Evolutionary conservation across 64 coral and sea anemone species (phyloP), one percentile per base, ranked within the genome.

Genomic region (Porites lutea): DNA sequence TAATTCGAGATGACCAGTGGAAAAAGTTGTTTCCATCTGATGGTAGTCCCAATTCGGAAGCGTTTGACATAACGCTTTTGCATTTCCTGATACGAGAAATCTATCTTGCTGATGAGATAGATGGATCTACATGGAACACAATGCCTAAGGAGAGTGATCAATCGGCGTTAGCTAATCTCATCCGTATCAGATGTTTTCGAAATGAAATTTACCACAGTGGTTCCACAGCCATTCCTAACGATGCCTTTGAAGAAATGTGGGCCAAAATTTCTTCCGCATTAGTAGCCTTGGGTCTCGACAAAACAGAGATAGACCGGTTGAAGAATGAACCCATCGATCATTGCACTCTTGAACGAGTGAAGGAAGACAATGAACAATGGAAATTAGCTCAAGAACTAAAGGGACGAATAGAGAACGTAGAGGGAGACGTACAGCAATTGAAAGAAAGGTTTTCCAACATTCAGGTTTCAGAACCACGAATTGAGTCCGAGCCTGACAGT

Each of bases 21-120:
- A n/a, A 80, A 6, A 14, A 13, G 58, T 23, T 90, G 75, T 90
- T 49, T 66, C 88, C 75, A 19, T 16, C 5, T 13, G 51, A 73
- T 4, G 88, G 23, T 37, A 37, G 27, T 37, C 27, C 27, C 27
- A 37, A 0, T 0, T 37, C 27, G 27, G 49, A n/a, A 9, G 8
- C 75, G 43, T 90, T 80, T 80, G 88, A 90, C 58, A 90, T 90
- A 46, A 80, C 88, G 5, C 65, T 90, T 72, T 47, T 90, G 77
- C 67, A 79, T 60, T 15, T 90, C 1, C 54, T 90, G 77, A 11
- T 91, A 72, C 61, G 79, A 71, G 81, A 74, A 4, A 76, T 91
- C 7, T 10, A 59, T 37, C 51, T 0, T n/a, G n/a, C n/a, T n/a
- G n/a, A n/a, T n/a, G n/a, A n/a, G n/a, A n/a, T n/a, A n/a, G n/a